Evolutionary conservation across 2,888 invertebrate genomes (phyloP), one percentile per base, ranked within the genome.

Genomic region (Trichogramma dendrolimi): DNA sequence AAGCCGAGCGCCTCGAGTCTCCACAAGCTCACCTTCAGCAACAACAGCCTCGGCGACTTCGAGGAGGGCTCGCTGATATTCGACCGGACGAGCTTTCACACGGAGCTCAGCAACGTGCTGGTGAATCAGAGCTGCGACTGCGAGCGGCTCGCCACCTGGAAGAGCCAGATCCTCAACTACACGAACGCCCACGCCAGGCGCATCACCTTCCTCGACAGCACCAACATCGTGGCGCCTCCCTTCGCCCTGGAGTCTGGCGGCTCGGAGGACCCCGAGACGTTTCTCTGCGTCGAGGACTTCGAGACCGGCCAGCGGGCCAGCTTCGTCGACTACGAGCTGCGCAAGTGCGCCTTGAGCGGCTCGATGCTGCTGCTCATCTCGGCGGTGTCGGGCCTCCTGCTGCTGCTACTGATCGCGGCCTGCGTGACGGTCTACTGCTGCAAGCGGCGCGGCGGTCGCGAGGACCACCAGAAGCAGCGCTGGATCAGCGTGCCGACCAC

Each of bases 71-170:
- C 88, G 4, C 76, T 90, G 47, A 78, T 81, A 66, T 83, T 86
- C 72, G 85, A 87, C 73, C 76, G 80, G 4, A 77, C 80, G 7
- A 82, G 84, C 65, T 82, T 88, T 66, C 79, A 81, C 14, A 76
- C 84, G 44, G 83, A 85, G 63, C 79, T 87, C 40, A 84, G 83
- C 63, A 83, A 85, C 54, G 77, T 89, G 4, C 81, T 85, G 65
- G 73, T 89, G 39, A 84, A 86, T 69, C 79, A 81, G 60, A 77
- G 81, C 2, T 89, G 89, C 73, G 81, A 83, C 46, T 89, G 88
- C 72, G 76, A 76, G 57, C 82, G 83, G 79, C 73, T 80, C 1
- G 68, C 72, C 0, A 46, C 70, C 2, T 79, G 79, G 79, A 75
- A 71, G 58, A 73, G 71, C 66, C 74, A 78, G 58, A 69, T 79